phyloP scores from a whole-genome alignment of 2,797 vertebrate genomes.

The Podargus strigoides region DNA sequence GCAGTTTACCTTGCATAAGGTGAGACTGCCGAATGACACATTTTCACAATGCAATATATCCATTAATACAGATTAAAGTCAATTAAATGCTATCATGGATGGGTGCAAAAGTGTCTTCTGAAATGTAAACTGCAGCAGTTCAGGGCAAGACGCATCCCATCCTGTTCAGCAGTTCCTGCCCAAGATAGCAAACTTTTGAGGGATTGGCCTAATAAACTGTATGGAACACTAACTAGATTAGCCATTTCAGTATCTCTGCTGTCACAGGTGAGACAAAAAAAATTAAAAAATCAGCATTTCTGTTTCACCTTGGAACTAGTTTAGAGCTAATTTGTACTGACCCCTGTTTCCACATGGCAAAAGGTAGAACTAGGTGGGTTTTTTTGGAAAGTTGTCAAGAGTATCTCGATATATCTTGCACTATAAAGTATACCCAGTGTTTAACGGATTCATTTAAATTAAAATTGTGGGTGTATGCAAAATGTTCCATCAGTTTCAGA shows the following conservation, averaged over 20 bases:
- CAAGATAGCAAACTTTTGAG: background rate
- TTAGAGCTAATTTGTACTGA: background rate
- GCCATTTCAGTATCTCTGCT: background rate
- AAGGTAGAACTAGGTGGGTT: background rate
- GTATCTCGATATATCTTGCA: background rate
- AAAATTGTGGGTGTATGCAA: background rate
- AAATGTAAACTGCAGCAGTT: background rate
- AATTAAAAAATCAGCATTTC: background rate
- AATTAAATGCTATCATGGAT: background rate
- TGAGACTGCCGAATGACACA: background rate
- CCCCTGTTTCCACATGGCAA: background rate
- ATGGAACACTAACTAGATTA: background rate
- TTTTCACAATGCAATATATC: background rate
- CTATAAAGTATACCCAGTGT: background rate
- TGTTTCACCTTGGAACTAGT: background rate
- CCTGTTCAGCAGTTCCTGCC: background rate
- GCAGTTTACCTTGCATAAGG: background rate
- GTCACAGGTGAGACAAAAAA: background rate
- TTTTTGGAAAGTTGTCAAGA: background rate
- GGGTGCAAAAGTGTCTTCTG: background rate
- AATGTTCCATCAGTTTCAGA: background rate
- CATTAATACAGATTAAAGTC: background rate
- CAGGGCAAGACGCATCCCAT: background rate
- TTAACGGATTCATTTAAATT: background rate
- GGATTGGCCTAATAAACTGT: background rate